These are phyloP conservation scores for Aplochiton taeniatus DNA, from an alignment of 2,797 vertebrate genomes.

Conservation along the genomic window DNA sequence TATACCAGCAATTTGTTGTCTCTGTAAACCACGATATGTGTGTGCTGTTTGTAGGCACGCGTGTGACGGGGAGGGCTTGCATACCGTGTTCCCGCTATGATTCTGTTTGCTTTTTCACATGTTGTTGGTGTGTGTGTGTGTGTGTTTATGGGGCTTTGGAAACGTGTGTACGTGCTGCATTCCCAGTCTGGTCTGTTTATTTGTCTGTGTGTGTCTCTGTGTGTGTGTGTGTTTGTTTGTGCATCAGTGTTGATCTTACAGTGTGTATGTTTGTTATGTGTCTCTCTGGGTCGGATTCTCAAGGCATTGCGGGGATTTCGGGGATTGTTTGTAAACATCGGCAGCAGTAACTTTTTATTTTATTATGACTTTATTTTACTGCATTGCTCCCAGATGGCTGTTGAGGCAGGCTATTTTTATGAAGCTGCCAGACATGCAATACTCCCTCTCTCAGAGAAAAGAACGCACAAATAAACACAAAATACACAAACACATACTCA, in stretches of 20 bases:
- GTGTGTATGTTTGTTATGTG: constrained; percentile 5
- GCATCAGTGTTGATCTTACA: background rate
- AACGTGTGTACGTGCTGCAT: constrained; percentile 27
- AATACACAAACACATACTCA: background rate
- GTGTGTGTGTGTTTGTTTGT: constrained; percentile 18
- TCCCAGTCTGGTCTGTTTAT: constrained; percentile 58
- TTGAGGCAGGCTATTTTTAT: constrained; percentile 38
- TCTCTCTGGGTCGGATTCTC: constrained; percentile 39
- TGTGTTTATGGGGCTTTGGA: constrained; percentile 42
- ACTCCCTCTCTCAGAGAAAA: constrained; percentile 41
- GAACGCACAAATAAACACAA: background rate
- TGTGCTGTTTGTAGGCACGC: constrained; percentile 15
- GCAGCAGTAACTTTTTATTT: constrained; percentile 67
- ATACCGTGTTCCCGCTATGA: background rate
- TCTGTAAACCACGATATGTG: background rate
- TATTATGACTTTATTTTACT: constrained; percentile 68
- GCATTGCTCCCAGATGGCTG: constrained; percentile 73
- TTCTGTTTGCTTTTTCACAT: background rate
- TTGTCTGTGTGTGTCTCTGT: constrained; percentile 38
- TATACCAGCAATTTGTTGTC: too few species aligned
- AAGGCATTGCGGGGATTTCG: constrained; percentile 53
- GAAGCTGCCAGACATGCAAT: constrained; percentile 20
- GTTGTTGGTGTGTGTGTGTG: constrained; percentile 11
- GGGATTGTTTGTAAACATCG: constrained; percentile 75
- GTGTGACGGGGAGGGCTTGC: background rate